These are phyloP conservation scores for Beaufortia kweichowensis DNA, from an alignment of 2,113 vertebrate genomes.

Conservation along the genomic window DNA sequence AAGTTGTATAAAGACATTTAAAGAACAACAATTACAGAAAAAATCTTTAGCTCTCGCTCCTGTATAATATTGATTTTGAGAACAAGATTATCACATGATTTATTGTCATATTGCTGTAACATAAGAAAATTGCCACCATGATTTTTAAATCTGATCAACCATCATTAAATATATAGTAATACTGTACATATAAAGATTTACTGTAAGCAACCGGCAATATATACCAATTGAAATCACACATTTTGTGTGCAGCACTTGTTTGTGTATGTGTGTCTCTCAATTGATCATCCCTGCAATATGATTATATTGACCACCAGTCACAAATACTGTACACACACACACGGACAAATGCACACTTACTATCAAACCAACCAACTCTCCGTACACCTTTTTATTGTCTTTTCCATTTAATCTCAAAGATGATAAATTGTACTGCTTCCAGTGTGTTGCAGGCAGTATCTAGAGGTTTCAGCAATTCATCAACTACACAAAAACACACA, in stretches of 20 bases:
- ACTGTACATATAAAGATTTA: constrained; percentile 29
- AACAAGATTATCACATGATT: constrained; percentile 2
- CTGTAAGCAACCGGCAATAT: constrained; percentile 1
- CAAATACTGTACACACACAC: constrained; percentile 1
- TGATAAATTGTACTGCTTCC: constrained; percentile 11
- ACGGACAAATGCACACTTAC: constrained; percentile 18
- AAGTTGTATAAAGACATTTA: too few relatives aligned
- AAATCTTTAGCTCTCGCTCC: too few relatives aligned
- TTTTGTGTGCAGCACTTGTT: constrained; percentile 20
- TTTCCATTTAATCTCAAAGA: not conserved
- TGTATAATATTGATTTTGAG: constrained; percentile 11
- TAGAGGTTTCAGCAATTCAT: constrained; percentile 34
- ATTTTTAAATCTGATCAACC: not conserved
- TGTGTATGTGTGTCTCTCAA: constrained; percentile 8
- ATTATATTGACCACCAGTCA: constrained; percentile 58
- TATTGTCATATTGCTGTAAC: too few relatives aligned
- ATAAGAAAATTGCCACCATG: constrained; percentile 4
- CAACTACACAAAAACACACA: constrained; percentile 21
- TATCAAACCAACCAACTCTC: not conserved
- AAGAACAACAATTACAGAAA: too few relatives aligned
- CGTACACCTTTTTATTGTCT: constrained; percentile 15
- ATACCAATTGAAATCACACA: constrained; percentile 10
- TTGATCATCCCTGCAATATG: constrained; percentile 60
- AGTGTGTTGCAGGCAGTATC: constrained; percentile 11
- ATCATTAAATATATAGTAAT: not conserved